Evolutionary conservation across 2,113 vertebrate species (phyloP).

Genomic region (Tor tambroides): DNA sequence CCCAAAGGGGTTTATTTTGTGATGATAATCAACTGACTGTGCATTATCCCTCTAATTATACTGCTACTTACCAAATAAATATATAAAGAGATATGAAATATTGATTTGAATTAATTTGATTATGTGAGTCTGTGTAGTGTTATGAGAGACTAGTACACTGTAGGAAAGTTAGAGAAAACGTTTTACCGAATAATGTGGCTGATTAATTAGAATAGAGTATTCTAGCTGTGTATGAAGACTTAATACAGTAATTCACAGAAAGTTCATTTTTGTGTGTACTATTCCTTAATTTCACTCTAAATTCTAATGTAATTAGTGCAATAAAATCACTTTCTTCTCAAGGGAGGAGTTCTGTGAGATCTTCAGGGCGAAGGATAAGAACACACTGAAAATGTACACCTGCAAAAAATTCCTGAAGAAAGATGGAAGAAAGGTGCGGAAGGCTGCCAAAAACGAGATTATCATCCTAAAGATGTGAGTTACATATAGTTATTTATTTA

Average conservation of each 20-base stretch:
- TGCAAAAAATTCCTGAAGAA: slow-evolving; percentile 98
- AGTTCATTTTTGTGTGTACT: not conserved
- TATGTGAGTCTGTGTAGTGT: not conserved
- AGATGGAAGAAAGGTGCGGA: slow-evolving; percentile 95
- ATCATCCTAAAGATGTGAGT: slow-evolving; percentile 97
- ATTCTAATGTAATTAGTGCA: not conserved
- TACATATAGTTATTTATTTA: too few relatives aligned
- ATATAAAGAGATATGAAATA: not conserved
- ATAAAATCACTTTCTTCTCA: slow-evolving; percentile 23
- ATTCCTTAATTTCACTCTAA: not conserved
- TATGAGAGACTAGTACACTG: not conserved
- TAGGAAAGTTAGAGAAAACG: not conserved
- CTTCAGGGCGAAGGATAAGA: slow-evolving; percentile 96
- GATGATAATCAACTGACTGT: not conserved
- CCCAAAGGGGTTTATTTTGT: not conserved
- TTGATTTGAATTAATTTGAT: not conserved
- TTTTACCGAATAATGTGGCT: not conserved
- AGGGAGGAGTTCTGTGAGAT: slow-evolving; percentile 99
- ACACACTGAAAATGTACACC: slow-evolving; percentile 91
- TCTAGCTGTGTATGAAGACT: not conserved
- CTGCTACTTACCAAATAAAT: not conserved
- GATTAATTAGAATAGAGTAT: not conserved
- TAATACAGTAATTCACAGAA: not conserved
- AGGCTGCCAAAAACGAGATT: slow-evolving; percentile 98
- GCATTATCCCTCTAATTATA: not conserved